Percentiles rank a stretch among this genome's conserved stretches.
Evolutionary conservation across 2,113 vertebrate genomes (phyloP).

Genomic region (Colossoma macropomum): DNA sequence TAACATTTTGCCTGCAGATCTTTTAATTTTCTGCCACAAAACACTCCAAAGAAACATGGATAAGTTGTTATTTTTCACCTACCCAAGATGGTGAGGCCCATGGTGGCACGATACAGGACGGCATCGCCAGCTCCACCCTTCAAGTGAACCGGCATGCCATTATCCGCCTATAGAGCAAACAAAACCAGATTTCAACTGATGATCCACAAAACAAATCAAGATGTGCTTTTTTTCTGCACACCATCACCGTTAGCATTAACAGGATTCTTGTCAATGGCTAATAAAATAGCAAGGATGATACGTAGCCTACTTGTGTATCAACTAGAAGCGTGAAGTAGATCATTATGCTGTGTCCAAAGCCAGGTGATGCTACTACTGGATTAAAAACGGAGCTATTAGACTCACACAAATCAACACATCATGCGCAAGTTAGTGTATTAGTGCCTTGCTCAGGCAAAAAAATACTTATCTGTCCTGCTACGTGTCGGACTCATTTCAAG

Average conservation of each 20-base stretch:
- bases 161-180: slow-evolving; percentile 82
- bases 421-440: slow-evolving; percentile 14
- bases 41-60: too few relatives aligned
- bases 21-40: too few relatives aligned
- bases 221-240: neutral
- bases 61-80: slow-evolving; percentile 9
- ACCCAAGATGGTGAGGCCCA: slow-evolving; percentile 82
- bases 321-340: neutral
- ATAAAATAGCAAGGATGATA: neutral
- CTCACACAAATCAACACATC: neutral
- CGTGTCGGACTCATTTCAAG: slow-evolving; percentile 17
- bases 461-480: slow-evolving; percentile 53
- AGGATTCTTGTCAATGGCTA: neutral
- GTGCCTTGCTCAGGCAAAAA: neutral
- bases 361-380: neutral
- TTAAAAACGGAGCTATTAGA: neutral
- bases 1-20: too few relatives aligned
- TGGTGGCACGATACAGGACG: slow-evolving; percentile 85
- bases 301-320: neutral
- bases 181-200: neutral
- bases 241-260: neutral
- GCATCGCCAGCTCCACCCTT: slow-evolving; percentile 85
- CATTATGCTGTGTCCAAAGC: slow-evolving; percentile 1
- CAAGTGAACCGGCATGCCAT: slow-evolving; percentile 88
- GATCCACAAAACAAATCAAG: neutral